Base-by-base conservation (phyloP, 2,888 invertebrate genomes). In the Emmelina monodactyla region DNA sequence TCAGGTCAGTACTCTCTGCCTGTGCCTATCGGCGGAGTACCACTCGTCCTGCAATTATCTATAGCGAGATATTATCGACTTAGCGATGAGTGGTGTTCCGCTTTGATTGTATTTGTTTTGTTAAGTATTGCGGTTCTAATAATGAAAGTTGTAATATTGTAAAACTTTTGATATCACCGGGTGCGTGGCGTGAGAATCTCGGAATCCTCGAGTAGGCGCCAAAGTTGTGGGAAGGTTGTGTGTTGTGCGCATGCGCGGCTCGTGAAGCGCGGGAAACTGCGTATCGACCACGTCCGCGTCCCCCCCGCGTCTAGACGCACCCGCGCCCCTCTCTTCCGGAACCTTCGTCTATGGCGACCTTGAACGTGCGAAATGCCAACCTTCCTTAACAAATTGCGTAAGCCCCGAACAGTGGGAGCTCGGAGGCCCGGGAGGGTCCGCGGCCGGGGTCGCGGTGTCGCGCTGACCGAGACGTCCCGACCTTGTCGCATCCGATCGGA, bases 341-440 rank as follows among this genome's bases (percentile, higher is more conserved):
- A 75, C 78, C 76, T 71, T 71, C 63, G 69, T 59, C 62, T 62
- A 62, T 53, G 47, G 61, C 70, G 78, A 79, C 78, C 78, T 79
- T 79, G 78, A 79, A 78, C 72, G 68, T 60, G 59, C n/a, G n/a
- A n/a, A n/a, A n/a, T n/a, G n/a, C 61, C 71, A 73, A 76, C 78
- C 76, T 75, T 72, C 66, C 69, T 62, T 76, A 76, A 76, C 63
- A 58, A 57, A 64, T 66, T 65, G 60, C 66, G 64, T 61, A 67
- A 70, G 58, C 52, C 55, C 53, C 51, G 45, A 48, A 51, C 44
- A n/a, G n/a, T n/a, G 42, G 43, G 47, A 43, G 51, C 47, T n/a
- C n/a, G n/a, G n/a, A n/a, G n/a, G n/a, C n/a, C n/a, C n/a, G n/a
- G n/a, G n/a, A n/a, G n/a, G n/a, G n/a, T n/a, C n/a, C n/a, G n/a